Evolutionary conservation across 53 echinoderm and acorn worm genomes (phyloP).

Genomic region (Paelopatides confundens): DNA sequence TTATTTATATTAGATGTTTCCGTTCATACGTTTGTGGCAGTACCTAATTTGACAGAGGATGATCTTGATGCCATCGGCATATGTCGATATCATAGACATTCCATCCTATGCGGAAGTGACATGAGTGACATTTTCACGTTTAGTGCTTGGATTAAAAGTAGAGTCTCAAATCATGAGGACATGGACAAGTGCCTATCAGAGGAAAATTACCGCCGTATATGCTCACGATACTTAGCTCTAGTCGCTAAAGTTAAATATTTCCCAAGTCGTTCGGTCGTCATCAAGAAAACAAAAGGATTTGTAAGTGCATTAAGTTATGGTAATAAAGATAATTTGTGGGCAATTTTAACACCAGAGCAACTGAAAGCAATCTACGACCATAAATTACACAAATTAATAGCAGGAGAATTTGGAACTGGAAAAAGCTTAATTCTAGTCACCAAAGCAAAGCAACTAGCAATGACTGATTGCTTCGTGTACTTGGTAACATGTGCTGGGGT

Average conservation of each 20-base stretch:
- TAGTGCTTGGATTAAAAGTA: not conserved
- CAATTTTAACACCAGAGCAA: conserved; percentile 24
- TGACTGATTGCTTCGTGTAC: not conserved
- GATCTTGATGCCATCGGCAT: not conserved
- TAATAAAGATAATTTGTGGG: not conserved
- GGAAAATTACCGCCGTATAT: conserved; percentile 1
- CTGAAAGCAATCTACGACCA: not conserved
- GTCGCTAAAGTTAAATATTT: not conserved
- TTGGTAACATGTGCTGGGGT: not conserved
- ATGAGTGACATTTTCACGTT: not conserved
- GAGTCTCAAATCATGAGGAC: not conserved
- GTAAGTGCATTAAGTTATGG: conserved; percentile 8
- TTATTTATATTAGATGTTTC: conserved; percentile 17
- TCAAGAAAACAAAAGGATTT: conserved; percentile 2
- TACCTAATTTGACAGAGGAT: not conserved
- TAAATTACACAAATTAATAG: not conserved
- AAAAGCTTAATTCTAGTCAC: conserved; percentile 1
- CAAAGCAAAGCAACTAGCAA: conserved; percentile 18
- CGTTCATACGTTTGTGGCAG: conserved; percentile 1
- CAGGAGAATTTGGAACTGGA: conserved; percentile 32
- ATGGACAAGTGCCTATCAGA: not conserved
- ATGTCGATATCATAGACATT: not conserved
- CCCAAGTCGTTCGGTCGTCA: not conserved
- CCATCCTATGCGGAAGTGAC: not conserved
- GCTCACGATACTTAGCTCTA: conserved; percentile 25